These are phyloP conservation scores for Dipodomys ordii DNA, from an alignment of 2,113 vertebrate genomes.

Conservation along the genomic window DNA sequence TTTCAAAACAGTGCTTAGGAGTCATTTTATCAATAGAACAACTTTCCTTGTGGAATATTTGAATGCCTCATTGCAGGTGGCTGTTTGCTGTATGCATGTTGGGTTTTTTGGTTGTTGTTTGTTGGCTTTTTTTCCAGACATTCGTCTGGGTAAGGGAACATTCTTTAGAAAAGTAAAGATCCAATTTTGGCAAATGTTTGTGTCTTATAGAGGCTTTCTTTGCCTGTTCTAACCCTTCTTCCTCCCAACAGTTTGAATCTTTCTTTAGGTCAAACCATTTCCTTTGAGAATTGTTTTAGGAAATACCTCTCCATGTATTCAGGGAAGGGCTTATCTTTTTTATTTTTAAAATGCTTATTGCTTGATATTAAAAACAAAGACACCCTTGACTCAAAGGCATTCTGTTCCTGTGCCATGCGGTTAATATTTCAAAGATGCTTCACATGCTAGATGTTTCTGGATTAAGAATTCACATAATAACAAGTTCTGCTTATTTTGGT, in stretches of 20 bases:
- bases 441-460: conserved; percentile 70
- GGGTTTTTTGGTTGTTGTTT: too few species aligned
- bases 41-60: neutral
- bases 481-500: conserved; percentile 75
- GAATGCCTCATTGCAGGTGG: neutral
- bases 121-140: neutral
- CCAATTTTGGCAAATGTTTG: neutral
- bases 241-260: neutral
- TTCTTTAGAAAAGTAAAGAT: neutral
- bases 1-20: neutral
- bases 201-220: neutral
- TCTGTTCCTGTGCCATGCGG: conserved; percentile 48
- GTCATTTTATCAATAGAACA: conserved; percentile 1
- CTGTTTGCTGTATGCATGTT: neutral
- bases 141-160: neutral
- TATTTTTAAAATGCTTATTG: conserved; percentile 66
- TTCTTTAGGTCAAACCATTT: conserved; percentile 53
- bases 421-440: conserved; percentile 73
- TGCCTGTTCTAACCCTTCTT: neutral
- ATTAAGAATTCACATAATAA: conserved; percentile 67
- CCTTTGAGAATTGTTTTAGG: conserved; percentile 78
- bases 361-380: neutral
- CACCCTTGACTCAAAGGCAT: neutral
- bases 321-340: conserved; percentile 70
- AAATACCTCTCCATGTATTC: conserved; percentile 73